Percentiles rank a stretch among this genome's conserved stretches.
Evolutionary conservation across 1,140 invertebrate species (phyloP).

Genomic region (Mercenaria mercenaria): DNA sequence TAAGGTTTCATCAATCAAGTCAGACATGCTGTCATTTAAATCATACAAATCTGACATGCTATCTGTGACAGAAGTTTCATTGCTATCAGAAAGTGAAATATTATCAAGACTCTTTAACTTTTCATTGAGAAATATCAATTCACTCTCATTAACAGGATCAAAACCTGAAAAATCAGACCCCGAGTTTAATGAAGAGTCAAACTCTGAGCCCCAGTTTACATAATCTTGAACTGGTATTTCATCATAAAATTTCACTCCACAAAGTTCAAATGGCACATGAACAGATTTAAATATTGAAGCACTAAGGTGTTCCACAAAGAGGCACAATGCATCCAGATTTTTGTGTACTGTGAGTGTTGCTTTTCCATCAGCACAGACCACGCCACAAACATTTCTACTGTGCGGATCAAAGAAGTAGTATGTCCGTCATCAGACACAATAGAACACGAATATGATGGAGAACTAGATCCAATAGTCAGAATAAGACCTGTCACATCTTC

Average conservation of each 20-base stretch:
- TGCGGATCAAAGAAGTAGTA: background rate
- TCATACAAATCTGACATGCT: too few species aligned
- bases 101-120: background rate
- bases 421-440: background rate
- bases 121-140: background rate
- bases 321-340: background rate
- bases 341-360: background rate
- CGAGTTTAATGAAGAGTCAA: background rate
- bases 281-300: background rate
- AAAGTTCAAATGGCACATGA: background rate
- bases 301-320: background rate
- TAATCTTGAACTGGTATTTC: background rate
- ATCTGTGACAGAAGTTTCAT: background rate
- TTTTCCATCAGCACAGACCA: background rate
- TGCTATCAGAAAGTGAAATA: background rate
- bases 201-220: background rate
- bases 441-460: background rate
- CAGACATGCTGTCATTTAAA: too few species aligned
- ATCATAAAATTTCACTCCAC: background rate
- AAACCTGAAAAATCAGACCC: background rate
- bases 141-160: background rate
- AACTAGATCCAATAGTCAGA: background rate
- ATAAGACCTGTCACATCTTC: background rate
- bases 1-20: too few species aligned
- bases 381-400: background rate